Conservation (phyloP, 1,140 invertebrate genomes). For the Potamilus streckersoni region DNA sequence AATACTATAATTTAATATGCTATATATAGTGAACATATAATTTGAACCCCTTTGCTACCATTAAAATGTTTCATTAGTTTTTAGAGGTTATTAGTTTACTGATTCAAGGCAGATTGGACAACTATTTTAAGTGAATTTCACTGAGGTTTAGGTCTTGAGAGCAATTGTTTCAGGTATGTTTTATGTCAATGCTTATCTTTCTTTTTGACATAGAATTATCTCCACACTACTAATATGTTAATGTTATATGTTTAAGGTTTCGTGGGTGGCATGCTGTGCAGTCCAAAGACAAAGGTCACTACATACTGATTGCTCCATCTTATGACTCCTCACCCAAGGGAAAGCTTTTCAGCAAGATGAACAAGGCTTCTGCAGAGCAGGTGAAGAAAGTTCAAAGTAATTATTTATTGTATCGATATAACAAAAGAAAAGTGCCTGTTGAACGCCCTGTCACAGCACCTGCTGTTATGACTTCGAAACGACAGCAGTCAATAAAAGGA, state of each 20-base stretch:
- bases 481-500: constrained; percentile 5
- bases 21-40: too few species aligned
- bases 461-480: constrained; percentile 23
- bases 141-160: too few species aligned
- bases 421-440: constrained; percentile 19
- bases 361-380: constrained; percentile 23
- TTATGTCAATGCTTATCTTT: too few species aligned
- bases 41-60: too few species aligned
- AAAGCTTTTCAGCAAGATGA: constrained; percentile 25
- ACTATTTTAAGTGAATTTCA: too few species aligned
- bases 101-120: too few species aligned
- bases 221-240: not conserved
- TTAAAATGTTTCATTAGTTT: too few species aligned
- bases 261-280: constrained; percentile 37
- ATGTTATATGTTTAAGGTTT: constrained; percentile 28
- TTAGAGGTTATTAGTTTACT: too few species aligned
- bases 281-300: constrained; percentile 35
- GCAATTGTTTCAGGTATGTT: too few species aligned
- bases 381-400: constrained; percentile 35
- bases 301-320: constrained; percentile 31
- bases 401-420: constrained; percentile 27
- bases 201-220: too few species aligned
- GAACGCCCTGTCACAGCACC: constrained; percentile 39
- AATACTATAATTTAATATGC: too few species aligned
- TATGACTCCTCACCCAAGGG: constrained; percentile 37